These are phyloP conservation scores for Fulmarus glacialis DNA, from an alignment of 2,113 vertebrate species.

Conservation along the genomic window DNA sequence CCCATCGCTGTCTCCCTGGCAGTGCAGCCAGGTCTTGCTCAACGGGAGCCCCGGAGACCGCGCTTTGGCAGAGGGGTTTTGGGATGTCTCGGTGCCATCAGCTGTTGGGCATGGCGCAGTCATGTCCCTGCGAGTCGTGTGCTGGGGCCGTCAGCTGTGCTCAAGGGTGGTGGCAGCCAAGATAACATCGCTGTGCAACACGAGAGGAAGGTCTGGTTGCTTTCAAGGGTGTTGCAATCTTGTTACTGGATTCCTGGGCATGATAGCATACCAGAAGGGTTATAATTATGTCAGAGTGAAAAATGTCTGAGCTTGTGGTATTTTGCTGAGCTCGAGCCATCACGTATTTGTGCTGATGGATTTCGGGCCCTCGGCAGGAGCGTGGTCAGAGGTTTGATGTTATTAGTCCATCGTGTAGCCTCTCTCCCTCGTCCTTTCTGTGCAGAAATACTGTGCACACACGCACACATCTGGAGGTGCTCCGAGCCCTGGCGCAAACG, in stretches of 20 bases:
- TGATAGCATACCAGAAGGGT: neutral
- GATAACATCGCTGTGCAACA: neutral
- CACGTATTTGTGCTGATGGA: rapidly evolving
- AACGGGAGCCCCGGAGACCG: rapidly evolving
- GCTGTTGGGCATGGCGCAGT: neutral
- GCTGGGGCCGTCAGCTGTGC: neutral
- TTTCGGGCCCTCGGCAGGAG: rapidly evolving
- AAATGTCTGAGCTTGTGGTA: neutral
- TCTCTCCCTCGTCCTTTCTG: neutral
- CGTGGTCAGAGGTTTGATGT: neutral
- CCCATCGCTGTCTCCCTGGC: neutral
- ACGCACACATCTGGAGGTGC: rapidly evolving
- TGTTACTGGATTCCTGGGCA: neutral
- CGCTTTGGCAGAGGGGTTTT: neutral
- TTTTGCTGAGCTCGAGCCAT: neutral
- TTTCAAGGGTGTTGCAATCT: neutral
- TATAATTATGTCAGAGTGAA: neutral
- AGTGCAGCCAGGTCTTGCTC: neutral
- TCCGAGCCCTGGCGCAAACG: neutral
- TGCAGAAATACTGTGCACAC: neutral
- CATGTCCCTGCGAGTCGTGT: rapidly evolving
- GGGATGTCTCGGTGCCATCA: neutral
- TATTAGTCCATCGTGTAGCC: rapidly evolving
- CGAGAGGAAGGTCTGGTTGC: neutral
- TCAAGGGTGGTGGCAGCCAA: neutral